Evolutionary conservation across 37 sponge, comb jelly and placozoan genomes (phyloP).

Genomic region (Tethya wilhelma): DNA sequence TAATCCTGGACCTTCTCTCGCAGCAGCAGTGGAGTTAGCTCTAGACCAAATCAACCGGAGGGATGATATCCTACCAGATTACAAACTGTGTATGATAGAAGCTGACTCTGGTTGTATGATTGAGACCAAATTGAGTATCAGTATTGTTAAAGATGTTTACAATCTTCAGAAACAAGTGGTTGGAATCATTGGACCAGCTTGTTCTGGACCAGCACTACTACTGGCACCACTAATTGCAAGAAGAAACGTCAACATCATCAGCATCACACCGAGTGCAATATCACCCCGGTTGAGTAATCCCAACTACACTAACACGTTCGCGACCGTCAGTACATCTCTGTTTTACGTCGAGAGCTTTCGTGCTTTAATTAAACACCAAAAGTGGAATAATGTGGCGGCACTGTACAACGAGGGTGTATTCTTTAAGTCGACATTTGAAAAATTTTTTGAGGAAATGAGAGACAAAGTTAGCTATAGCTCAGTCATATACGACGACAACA

Average conservation of each 20-base stretch:
- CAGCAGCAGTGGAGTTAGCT: conserved; percentile 2
- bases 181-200: conserved; percentile 42
- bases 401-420: neutral
- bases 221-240: conserved; percentile 6
- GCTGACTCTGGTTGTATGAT: conserved; percentile 18
- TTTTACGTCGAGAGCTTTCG: neutral
- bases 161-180: neutral
- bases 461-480: too few relatives aligned
- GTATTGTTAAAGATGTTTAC: neutral
- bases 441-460: neutral
- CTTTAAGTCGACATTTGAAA: neutral
- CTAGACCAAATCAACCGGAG: conserved; percentile 11
- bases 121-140: neutral
- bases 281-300: neutral
- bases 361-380: neutral
- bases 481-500: too few relatives aligned
- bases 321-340: neutral
- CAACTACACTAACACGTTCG: conserved; percentile 1
- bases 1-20: neutral
- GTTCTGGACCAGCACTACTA: conserved; percentile 15
- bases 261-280: neutral
- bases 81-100: neutral
- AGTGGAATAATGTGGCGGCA: neutral
- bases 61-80: conserved; percentile 5
- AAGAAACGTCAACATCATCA: neutral